Conservation (phyloP, 2,888 invertebrate species). For the Altica lythri region DNA sequence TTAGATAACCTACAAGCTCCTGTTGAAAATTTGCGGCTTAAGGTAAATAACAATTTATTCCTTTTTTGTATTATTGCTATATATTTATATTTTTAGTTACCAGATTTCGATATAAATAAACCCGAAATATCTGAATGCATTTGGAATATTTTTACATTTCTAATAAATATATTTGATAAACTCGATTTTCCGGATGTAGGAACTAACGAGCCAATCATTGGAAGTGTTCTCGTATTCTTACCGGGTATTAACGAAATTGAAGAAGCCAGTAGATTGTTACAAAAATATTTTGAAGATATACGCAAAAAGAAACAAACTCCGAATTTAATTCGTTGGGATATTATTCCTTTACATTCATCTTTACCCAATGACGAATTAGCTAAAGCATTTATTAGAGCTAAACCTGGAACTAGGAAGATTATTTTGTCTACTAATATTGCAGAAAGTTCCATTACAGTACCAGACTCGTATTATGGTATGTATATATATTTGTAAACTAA, state of each 20-base stretch:
- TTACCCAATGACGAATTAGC: slow-evolving; percentile 70
- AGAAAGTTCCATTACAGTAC: slow-evolving; percentile 90
- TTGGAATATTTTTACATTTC: slow-evolving; percentile 55
- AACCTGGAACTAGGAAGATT: slow-evolving; percentile 74
- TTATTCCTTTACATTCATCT: slow-evolving; percentile 65
- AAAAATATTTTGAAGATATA: slow-evolving; percentile 5
- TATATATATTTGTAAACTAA: no score
- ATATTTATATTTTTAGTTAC: slow-evolving; percentile 55
- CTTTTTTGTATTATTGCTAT: neutral
- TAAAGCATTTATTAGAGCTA: slow-evolving; percentile 65
- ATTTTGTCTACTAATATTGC: slow-evolving; percentile 91
- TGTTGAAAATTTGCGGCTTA: neutral
- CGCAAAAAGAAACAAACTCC: neutral
- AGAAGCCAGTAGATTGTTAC: slow-evolving; percentile 62
- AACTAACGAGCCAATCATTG: slow-evolving; percentile 45
- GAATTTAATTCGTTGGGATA: slow-evolving; percentile 47
- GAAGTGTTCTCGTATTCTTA: slow-evolving; percentile 84
- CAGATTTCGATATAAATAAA: slow-evolving; percentile 64
- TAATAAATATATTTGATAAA: slow-evolving; percentile 68
- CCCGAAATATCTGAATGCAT: slow-evolving; percentile 50
- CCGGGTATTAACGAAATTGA: slow-evolving; percentile 89
- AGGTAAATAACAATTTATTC: neutral
- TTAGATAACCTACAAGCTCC: slow-evolving; percentile 54
- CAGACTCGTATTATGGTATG: slow-evolving; percentile 76
- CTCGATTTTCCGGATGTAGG: slow-evolving; percentile 59